phyloP scores from a whole-genome alignment of 2,888 invertebrate species.

The Leptinotarsa rubiginosa region DNA sequence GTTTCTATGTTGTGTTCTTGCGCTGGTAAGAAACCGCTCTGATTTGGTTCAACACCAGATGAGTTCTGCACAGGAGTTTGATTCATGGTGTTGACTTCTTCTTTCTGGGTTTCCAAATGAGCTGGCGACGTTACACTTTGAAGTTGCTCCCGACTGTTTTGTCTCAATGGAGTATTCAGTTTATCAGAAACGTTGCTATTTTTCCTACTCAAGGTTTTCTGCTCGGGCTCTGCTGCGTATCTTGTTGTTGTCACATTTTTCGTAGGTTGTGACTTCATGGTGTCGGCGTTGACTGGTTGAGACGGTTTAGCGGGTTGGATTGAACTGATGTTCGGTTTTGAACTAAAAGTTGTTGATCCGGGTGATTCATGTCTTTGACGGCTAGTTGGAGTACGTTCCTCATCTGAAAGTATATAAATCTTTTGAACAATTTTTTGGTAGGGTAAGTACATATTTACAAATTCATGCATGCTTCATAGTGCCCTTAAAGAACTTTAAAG shows the following conservation, averaged over 20 bases:
- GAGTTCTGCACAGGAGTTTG: conserved; percentile 32
- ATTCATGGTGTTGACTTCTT: conserved; percentile 19
- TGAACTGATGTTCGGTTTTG: conserved; percentile 45
- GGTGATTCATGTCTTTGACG: conserved; percentile 56
- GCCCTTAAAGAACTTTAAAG: neutral
- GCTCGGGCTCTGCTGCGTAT: neutral
- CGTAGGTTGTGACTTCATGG: conserved; percentile 10
- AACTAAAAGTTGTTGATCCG: conserved; percentile 27
- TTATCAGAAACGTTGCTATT: conserved; percentile 51
- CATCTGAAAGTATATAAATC: conserved; percentile 50
- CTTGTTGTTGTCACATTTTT: conserved; percentile 2
- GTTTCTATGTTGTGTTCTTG: conserved; percentile 23
- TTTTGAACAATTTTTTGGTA: conserved; percentile 5
- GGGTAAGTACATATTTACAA: neutral
- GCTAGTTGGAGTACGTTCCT: conserved; percentile 55
- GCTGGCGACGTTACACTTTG: conserved; percentile 1
- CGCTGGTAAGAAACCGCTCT: neutral
- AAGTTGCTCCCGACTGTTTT: conserved; percentile 46
- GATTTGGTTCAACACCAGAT: neutral
- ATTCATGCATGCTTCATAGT: neutral
- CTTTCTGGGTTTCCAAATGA: neutral
- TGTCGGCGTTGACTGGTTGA: conserved; percentile 18
- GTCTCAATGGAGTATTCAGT: conserved; percentile 41
- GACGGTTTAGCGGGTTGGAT: conserved; percentile 31
- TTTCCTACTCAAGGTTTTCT: conserved; percentile 48